Evolutionary conservation across 2,888 invertebrate genomes (phyloP).

Genomic region (Monochamus alternatus): DNA sequence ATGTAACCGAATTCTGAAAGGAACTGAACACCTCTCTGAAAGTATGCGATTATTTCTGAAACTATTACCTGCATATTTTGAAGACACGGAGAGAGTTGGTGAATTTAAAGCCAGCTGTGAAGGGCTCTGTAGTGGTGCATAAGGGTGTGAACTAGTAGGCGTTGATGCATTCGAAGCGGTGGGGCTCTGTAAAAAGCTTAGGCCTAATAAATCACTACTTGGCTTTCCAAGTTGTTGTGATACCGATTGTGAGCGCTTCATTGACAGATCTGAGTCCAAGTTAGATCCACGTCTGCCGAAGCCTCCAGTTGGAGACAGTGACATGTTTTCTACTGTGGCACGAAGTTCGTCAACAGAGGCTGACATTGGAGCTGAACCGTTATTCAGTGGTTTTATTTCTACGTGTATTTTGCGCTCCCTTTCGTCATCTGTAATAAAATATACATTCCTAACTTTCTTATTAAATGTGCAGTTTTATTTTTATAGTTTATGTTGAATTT

Average conservation of each 20-base stretch:
- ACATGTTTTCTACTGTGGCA: constrained; percentile 93
- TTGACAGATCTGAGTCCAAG: constrained; percentile 76
- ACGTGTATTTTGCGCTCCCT: constrained; percentile 92
- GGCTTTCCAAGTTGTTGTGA: constrained; percentile 84
- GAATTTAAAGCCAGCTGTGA: constrained; percentile 80
- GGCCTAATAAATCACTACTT: constrained; percentile 85
- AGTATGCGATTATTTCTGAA: background rate
- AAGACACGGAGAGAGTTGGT: constrained; percentile 74
- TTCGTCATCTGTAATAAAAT: constrained; percentile 79
- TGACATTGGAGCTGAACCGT: constrained; percentile 91
- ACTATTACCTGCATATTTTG: constrained; percentile 73
- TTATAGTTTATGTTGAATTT: background rate
- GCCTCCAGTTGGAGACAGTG: constrained; percentile 83
- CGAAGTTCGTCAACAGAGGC: constrained; percentile 96
- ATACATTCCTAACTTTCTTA: background rate
- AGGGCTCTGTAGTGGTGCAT: constrained; percentile 87
- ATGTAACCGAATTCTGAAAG: too few species aligned
- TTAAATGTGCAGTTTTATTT: background rate
- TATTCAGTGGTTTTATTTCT: constrained; percentile 94
- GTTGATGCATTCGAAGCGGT: constrained; percentile 85
- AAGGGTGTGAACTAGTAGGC: constrained; percentile 79
- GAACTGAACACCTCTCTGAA: background rate
- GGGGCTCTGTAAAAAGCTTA: constrained; percentile 85
- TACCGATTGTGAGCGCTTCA: constrained; percentile 83
- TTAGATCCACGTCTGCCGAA: constrained; percentile 80